Evolutionary conservation across 1,140 invertebrate genomes (phyloP), one percentile per base, ranked within the genome.

Genomic region (Pachyrhynchus sulphureomaculatus): DNA sequence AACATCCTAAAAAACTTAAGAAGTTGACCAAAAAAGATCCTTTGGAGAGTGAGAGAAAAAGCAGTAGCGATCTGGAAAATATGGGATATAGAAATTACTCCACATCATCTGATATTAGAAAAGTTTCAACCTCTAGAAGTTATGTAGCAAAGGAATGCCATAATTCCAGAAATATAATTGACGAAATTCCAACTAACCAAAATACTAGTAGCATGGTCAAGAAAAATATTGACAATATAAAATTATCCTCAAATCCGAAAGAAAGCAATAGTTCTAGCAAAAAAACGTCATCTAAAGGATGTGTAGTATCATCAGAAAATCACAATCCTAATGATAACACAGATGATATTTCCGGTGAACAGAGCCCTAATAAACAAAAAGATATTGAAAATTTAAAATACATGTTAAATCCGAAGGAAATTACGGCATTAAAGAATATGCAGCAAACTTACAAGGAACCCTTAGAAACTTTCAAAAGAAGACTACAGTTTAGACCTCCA

Each of bases 1-100:
- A 61, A 26, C 45, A 53, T 37, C 58, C 58, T 4, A 61, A 12
- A 20, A 52, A 42, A 39, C 20, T 37, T 12, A 47, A 61, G 15
- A 61, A 47, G 9, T n/a, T 8, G 6, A 12, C n/a, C 8, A 29
- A 47, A 36, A 33, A 13, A 37, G 42, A 48, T 23, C 2, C 13
- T 9, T n/a, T 6, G 6, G 32, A 41, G 23, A 8, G 6, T 34
- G 29, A 18, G 5, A 20, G 17, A 12, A 53, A 18, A 23, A 20
- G n/a, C 20, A 20, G 17, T 23, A 10, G 17, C n/a, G 41, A 44
- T 12, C n/a, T 44, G 8, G 41, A 44, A 4, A 6, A n/a, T 15
- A 17, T 12, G 2, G n/a, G 32, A 20, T 29, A 47, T 26, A 18
- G 44, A 29, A 47, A 49, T 13, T 49, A 33, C 34, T 49, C 17